Percentiles rank a stretch among this genome's conserved stretches.
Evolutionary conservation across 2,888 invertebrate genomes (phyloP).

Genomic region (Ischnus inquisitorius): DNA sequence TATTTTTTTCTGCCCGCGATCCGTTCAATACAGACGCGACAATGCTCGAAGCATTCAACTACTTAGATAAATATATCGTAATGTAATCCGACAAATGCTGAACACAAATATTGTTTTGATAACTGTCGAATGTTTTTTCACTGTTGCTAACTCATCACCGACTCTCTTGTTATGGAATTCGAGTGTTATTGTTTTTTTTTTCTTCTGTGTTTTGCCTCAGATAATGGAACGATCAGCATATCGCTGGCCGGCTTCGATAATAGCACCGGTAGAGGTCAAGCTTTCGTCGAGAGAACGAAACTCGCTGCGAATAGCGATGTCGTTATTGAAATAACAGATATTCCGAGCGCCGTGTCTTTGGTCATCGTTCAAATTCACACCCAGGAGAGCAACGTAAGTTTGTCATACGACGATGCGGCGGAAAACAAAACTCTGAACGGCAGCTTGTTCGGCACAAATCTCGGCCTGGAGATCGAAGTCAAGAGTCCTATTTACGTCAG

Average conservation of each 20-base stretch:
- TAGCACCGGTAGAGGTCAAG: conserved; percentile 72
- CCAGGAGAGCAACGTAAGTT: conserved; percentile 87
- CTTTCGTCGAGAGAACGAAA: conserved; percentile 75
- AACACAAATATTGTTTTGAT: neutral
- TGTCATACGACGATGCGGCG: conserved; percentile 86
- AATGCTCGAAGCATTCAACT: neutral
- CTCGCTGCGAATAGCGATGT: conserved; percentile 76
- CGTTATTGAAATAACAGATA: conserved; percentile 85
- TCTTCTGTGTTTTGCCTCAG: conserved; percentile 67
- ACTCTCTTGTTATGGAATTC: neutral
- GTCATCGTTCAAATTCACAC: conserved; percentile 90
- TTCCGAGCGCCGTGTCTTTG: conserved; percentile 86
- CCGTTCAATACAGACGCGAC: neutral
- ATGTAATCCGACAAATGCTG: neutral
- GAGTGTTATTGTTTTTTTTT: conserved; percentile 3
- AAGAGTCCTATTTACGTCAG: conserved; percentile 73
- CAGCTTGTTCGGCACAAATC: conserved; percentile 87
- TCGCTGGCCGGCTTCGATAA: conserved; percentile 79
- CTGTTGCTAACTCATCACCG: neutral
- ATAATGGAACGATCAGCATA: conserved; percentile 56
- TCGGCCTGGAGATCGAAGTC: conserved; percentile 87
- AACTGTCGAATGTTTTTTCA: neutral
- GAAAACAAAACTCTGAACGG: conserved; percentile 73
- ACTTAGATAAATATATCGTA: neutral
- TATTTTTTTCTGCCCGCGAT: neutral